These are phyloP conservation scores for Cataglyphis cursor DNA, from an alignment of 2,888 invertebrate species.

Conservation along the genomic window DNA sequence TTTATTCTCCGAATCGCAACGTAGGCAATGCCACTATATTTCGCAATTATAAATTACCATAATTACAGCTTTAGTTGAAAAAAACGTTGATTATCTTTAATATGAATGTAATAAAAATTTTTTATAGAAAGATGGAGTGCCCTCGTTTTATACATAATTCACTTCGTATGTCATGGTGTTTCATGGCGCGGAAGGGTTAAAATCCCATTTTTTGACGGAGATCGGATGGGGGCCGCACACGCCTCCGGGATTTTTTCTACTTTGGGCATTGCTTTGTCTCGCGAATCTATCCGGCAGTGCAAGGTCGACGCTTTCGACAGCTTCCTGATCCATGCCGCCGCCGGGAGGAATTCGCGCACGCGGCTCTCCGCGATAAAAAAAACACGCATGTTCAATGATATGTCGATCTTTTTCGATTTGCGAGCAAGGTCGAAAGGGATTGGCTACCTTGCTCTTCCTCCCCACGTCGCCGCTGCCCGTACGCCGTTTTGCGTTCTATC, in stretches of 20 bases:
- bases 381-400: conserved; percentile 57
- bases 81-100: conserved; percentile 8
- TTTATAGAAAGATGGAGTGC: neutral
- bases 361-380: conserved; percentile 23
- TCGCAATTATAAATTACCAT: conserved; percentile 33
- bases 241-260: conserved; percentile 34
- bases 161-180: neutral
- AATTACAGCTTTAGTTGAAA: conserved; percentile 33
- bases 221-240: conserved; percentile 4
- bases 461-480: conserved; percentile 12
- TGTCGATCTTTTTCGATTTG: conserved; percentile 76
- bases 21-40: conserved; percentile 8
- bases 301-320: conserved; percentile 74
- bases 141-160: neutral
- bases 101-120: neutral
- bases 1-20: neutral
- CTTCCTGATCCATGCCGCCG: conserved; percentile 72
- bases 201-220: conserved; percentile 32
- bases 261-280: conserved; percentile 35
- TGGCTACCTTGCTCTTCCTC: conserved; percentile 68
- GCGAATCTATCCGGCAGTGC: conserved; percentile 63
- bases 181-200: neutral
- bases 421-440: conserved; percentile 79
- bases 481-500: conserved; percentile 1
- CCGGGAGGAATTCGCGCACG: conserved; percentile 29